phyloP scores from a whole-genome alignment of 2,113 vertebrate genomes.

The Pygoscelis adeliae region DNA sequence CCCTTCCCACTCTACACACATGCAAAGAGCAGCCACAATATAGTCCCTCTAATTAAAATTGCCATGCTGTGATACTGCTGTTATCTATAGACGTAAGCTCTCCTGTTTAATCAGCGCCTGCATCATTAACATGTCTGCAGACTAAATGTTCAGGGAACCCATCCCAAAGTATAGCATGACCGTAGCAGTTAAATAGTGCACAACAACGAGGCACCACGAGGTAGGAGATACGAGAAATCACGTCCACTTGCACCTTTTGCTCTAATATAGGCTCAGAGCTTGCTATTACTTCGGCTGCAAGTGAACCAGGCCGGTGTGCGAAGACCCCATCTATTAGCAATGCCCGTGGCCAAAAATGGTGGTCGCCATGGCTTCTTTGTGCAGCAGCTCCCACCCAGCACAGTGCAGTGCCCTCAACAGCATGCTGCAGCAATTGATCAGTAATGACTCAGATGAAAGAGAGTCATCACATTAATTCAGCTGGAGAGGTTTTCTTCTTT shows the following conservation, averaged over 20 bases:
- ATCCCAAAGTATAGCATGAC: background rate
- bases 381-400: background rate
- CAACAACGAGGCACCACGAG: background rate
- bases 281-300: background rate
- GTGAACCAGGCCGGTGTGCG: background rate
- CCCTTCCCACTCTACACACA: background rate
- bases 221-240: background rate
- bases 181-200: rapidly evolving
- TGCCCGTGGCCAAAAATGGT: rapidly evolving
- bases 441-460: background rate
- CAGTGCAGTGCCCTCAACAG: background rate
- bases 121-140: background rate
- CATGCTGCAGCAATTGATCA: background rate
- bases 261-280: background rate
- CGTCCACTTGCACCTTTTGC: background rate
- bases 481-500: background rate
- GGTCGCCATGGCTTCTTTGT: background rate
- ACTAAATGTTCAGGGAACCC: background rate
- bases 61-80: background rate
- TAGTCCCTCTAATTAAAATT: background rate
- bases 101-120: background rate
- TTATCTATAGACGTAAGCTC: background rate
- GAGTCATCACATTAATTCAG: constrained; percentile 6
- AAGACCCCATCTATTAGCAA: rapidly evolving
- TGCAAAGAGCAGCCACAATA: background rate